phyloP scores from a whole-genome alignment of 2,113 vertebrate species.

The Cottus gobio region DNA sequence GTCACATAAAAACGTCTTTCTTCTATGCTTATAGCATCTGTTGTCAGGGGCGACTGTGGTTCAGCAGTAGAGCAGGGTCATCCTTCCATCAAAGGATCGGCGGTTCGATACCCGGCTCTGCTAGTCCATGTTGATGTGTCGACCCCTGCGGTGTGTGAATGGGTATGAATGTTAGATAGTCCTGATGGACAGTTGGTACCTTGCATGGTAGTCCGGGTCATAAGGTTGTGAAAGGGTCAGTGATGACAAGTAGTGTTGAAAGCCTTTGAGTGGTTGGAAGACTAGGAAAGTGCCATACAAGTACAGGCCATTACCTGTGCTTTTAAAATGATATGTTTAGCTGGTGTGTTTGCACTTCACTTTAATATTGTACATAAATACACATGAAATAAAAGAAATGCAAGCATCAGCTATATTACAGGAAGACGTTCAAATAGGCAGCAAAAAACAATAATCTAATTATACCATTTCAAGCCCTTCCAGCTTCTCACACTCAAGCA shows the following conservation, averaged over 20 bases:
- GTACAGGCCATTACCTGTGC: background rate
- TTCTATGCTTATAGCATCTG: background rate
- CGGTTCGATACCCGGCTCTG: too few relatives aligned
- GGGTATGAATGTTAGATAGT: too few relatives aligned
- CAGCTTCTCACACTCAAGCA: background rate
- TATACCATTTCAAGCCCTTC: background rate
- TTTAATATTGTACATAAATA: background rate
- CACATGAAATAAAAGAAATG: background rate
- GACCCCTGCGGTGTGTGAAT: background rate
- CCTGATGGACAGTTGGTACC: too few relatives aligned
- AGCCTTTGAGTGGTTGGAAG: too few relatives aligned
- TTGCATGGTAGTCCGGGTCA: too few relatives aligned
- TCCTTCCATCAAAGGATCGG: too few relatives aligned
- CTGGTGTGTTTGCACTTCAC: background rate
- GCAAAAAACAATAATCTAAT: background rate
- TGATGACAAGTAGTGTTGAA: too few relatives aligned
- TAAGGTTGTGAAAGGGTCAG: too few relatives aligned
- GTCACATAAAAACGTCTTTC: slow-evolving; percentile 10
- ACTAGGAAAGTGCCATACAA: too few relatives aligned
- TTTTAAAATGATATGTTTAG: background rate
- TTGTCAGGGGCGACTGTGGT: background rate
- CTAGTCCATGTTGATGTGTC: too few relatives aligned
- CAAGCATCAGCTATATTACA: background rate
- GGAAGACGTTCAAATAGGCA: background rate
- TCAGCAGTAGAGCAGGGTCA: too few relatives aligned